A percentile compares a stretch with the other conserved stretches of the same genome.
phyloP scores from a whole-genome alignment of 2,888 invertebrate genomes.

The Hipparchia sbordonii region DNA sequence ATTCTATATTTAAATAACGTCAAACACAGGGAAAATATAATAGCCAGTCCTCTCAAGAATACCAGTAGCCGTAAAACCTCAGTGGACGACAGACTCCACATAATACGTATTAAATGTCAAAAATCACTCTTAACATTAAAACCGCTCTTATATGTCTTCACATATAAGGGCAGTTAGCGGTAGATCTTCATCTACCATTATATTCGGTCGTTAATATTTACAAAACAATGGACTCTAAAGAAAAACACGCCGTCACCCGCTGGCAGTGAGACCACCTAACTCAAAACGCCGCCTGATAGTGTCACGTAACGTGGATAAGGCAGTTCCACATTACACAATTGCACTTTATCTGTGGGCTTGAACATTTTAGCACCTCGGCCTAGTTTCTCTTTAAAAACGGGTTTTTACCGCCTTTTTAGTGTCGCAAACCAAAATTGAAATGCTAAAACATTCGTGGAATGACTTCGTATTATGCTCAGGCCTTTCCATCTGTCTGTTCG shows the following conservation, averaged over 20 bases:
- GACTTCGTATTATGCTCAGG: neutral
- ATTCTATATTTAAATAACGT: too few species aligned
- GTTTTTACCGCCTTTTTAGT: constrained; percentile 19
- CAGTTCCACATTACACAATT: constrained; percentile 37
- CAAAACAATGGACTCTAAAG: neutral
- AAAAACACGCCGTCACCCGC: constrained; percentile 13
- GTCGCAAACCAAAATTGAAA: constrained; percentile 17
- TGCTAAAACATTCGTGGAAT: constrained; percentile 3
- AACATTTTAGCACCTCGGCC: constrained; percentile 32
- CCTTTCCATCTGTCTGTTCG: neutral
- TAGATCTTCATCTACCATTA: too few species aligned
- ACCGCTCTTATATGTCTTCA: too few species aligned
- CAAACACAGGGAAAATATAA: too few species aligned
- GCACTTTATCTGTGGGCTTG: constrained; percentile 32
- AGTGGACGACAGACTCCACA: too few species aligned
- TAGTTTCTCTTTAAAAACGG: constrained; percentile 15
- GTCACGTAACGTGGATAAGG: constrained; percentile 39
- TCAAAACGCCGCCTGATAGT: constrained; percentile 34
- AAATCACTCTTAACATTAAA: too few species aligned
- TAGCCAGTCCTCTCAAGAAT: too few species aligned
- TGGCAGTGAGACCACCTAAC: constrained; percentile 21
- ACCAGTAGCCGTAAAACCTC: too few species aligned
- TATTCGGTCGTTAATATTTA: neutral
- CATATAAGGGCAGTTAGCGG: too few species aligned
- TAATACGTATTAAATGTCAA: too few species aligned